A percentile compares a stretch with the other conserved stretches of the same genome.
Evolutionary conservation across 2,888 invertebrate species (phyloP).

Genomic region (Andrena camellia): DNA sequence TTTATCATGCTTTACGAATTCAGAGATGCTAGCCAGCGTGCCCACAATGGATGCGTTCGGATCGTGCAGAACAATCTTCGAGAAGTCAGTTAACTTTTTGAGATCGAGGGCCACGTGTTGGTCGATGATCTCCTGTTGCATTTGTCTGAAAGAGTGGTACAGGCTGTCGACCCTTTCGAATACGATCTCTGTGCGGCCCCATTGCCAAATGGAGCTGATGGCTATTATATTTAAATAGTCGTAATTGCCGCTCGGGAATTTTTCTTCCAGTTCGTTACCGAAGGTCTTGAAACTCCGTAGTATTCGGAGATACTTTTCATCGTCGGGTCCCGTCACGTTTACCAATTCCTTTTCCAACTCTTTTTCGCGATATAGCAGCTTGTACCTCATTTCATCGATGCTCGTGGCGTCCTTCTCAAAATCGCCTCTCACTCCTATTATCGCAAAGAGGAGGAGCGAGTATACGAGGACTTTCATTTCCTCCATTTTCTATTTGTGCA

Average conservation of each 20-base stretch:
- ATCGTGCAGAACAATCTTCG: slow-evolving; percentile 89
- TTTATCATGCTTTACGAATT: slow-evolving; percentile 88
- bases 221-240: slow-evolving; percentile 70
- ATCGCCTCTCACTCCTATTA: slow-evolving; percentile 51
- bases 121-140: slow-evolving; percentile 84
- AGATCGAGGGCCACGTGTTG: slow-evolving; percentile 83
- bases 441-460: slow-evolving; percentile 48
- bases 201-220: slow-evolving; percentile 87
- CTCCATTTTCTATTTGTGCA: slow-evolving; percentile 38
- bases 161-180: slow-evolving; percentile 88
- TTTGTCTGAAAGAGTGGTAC: slow-evolving; percentile 89
- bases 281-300: slow-evolving; percentile 87
- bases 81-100: slow-evolving; percentile 88
- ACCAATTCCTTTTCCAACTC: slow-evolving; percentile 84
- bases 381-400: slow-evolving; percentile 88
- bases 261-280: slow-evolving; percentile 86
- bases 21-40: slow-evolving; percentile 87
- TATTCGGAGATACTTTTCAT: slow-evolving; percentile 86
- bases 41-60: slow-evolving; percentile 87
- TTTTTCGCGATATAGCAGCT: slow-evolving; percentile 87
- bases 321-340: slow-evolving; percentile 69
- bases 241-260: slow-evolving; percentile 69
- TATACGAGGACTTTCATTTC: slow-evolving; percentile 40
- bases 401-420: slow-evolving; percentile 75
- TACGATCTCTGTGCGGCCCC: slow-evolving; percentile 88